Percentiles rank a stretch among this genome's conserved stretches.
Conservation (phyloP, 1,140 invertebrate species). For the Helicoverpa armigera region DNA sequence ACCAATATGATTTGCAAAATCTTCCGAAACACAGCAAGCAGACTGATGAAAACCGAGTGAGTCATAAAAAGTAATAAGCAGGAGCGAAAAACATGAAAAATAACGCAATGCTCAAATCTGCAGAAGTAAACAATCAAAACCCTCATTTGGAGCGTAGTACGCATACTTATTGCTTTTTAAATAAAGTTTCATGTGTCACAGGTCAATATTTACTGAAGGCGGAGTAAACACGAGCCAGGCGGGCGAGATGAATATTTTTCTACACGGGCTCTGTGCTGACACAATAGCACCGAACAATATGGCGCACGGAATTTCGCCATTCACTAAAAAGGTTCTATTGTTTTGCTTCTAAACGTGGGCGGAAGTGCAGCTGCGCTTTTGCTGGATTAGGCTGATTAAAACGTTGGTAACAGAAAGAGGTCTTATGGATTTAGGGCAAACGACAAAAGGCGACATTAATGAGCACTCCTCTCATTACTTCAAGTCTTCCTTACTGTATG, state of each 20-base stretch:
- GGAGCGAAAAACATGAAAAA: neutral
- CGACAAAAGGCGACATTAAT: constrained; percentile 22
- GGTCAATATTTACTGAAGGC: constrained; percentile 43
- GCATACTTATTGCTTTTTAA: constrained; percentile 31
- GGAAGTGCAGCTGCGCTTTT: constrained; percentile 45
- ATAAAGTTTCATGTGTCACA: constrained; percentile 38
- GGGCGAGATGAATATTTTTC: constrained; percentile 50
- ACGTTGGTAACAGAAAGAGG: constrained; percentile 15
- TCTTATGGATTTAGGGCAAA: constrained; percentile 3
- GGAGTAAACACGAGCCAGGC: constrained; percentile 39
- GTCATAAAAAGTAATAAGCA: neutral
- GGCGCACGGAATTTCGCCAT: constrained; percentile 46
- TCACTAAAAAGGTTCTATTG: constrained; percentile 48
- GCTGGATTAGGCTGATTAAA: constrained; percentile 43
- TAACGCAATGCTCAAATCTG: neutral
- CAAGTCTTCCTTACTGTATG: neutral
- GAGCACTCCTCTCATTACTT: constrained; percentile 3
- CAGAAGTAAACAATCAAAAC: constrained; percentile 14
- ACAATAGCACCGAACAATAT: constrained; percentile 49
- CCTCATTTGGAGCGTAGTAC: constrained; percentile 15
- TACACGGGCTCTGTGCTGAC: constrained; percentile 27
- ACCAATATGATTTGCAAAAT: neutral
- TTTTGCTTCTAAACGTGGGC: constrained; percentile 28
- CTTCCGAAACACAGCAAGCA: neutral
- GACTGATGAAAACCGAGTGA: neutral